Percentiles rank a stretch among this genome's conserved stretches.
Conservation (phyloP, 2,888 invertebrate genomes). For the Odontomyia ornata region DNA sequence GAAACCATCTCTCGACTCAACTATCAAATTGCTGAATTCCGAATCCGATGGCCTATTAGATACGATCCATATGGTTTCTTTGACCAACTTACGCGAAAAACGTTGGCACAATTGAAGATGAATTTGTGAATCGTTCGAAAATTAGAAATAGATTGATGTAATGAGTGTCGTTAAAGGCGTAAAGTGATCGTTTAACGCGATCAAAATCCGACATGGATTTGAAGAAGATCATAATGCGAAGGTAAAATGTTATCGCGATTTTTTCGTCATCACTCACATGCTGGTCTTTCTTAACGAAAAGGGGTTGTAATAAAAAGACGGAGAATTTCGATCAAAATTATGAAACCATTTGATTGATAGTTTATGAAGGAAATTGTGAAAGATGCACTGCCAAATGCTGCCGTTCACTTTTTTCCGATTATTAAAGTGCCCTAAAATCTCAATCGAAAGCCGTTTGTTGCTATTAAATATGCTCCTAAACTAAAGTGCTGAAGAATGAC, state of each 20-base stretch:
- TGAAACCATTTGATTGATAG: not conserved
- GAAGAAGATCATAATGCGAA: not conserved
- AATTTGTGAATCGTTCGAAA: not conserved
- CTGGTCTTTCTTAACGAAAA: not conserved
- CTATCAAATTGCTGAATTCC: not conserved
- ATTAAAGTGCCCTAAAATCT: not conserved
- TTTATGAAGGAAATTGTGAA: not conserved
- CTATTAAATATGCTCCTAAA: too few relatives aligned
- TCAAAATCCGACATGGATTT: not conserved
- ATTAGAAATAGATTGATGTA: slow-evolving; percentile 11
- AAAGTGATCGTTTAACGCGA: not conserved
- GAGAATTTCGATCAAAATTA: not conserved
- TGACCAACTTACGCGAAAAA: slow-evolving; percentile 9
- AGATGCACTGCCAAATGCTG: not conserved
- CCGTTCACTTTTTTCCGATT: not conserved
- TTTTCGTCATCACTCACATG: not conserved
- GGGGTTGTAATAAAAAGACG: not conserved
- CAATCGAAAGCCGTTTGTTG: not conserved
- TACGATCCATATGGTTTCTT: slow-evolving; percentile 9
- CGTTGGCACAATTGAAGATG: not conserved
- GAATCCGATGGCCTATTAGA: slow-evolving; percentile 22
- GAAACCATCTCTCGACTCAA: not conserved
- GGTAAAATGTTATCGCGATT: not conserved
- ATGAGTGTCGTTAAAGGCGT: slow-evolving; percentile 30
- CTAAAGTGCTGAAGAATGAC: too few relatives aligned